Evolutionary conservation across 2,113 vertebrate species (phyloP).

Genomic region (Tonatia bakeri): DNA sequence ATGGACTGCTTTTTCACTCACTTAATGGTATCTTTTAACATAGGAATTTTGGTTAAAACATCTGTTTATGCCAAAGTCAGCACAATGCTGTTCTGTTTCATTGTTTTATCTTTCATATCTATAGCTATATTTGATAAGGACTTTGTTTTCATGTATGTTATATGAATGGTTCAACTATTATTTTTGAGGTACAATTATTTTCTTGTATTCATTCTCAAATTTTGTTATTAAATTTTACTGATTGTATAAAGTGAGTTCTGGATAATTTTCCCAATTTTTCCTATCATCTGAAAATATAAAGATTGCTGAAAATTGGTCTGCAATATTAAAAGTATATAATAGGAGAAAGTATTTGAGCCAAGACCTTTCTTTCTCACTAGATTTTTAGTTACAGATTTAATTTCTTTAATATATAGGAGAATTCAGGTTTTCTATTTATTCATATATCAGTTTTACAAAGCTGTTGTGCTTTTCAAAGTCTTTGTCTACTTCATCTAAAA

Average conservation of each 20-base stretch:
- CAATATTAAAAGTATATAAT: not conserved
- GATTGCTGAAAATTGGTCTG: not conserved
- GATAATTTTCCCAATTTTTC: not conserved
- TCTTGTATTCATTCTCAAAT: not conserved
- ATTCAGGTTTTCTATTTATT: not conserved
- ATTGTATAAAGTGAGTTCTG: not conserved
- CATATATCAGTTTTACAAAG: not conserved
- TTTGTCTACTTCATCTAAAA: not conserved
- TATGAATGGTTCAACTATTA: not conserved
- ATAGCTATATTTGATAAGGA: not conserved
- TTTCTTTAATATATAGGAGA: not conserved
- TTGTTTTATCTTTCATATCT: not conserved
- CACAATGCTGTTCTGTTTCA: not conserved
- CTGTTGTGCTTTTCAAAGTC: not conserved
- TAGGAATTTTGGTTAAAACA: not conserved
- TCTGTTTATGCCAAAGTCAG: not conserved
- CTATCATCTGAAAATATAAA: not conserved
- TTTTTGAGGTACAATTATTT: not conserved
- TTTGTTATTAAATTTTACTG: not conserved
- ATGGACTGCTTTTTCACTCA: not conserved
- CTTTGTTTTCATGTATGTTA: not conserved
- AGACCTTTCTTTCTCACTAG: not conserved
- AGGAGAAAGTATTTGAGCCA: not conserved
- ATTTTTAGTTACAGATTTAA: not conserved
- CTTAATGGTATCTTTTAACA: not conserved